Evolutionary conservation across 2,888 invertebrate genomes (phyloP), one percentile per base, ranked within the genome.

Genomic region (Agapetus fuscipes): DNA sequence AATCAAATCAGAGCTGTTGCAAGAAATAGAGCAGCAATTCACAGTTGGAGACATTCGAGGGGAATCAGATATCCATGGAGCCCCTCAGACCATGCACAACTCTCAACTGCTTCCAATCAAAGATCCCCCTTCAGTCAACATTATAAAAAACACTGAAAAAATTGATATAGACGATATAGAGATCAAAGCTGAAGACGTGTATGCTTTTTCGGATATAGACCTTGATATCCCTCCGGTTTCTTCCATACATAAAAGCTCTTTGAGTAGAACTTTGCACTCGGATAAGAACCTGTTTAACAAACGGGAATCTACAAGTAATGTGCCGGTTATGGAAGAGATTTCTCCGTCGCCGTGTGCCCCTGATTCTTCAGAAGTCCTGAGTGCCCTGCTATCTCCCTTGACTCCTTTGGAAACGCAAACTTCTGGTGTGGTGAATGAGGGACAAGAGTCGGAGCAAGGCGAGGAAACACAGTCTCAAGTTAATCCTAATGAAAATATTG

Each of bases 91-190:
- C 3, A 9, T 46, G 16, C 39, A 43, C 17, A 38, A 31, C 16
- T 17, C 39, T 13, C 37, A 17, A 13, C 20, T 30, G 3, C 15
- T 37, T 16, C 37, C 56, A 3, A 50, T 53, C 15, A 51, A 56
- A 12, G 47, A 57, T 3, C 48, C 54, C 3, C 14, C 42, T 13
- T 17, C 30, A 10, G 25, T 27, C 4, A 45, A 45, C 13, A 39
- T 50, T 1, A 57, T 31, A 9, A 48, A 48, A 30, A 35, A 60
- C 10, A 37, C 42, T 11, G 50, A 50, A 32, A 50, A 50, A 0
- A 54, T 67, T 0, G 69, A 69, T 47, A 62, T 69, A 3, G 69
- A 70, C 47, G 70, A 70, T 43, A 70, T 70, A 10, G 69, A 69
- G 47, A 69, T 70, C 5, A 70, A 70, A 20, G 69, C 67, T 0